phyloP scores from a whole-genome alignment of 2,888 invertebrate genomes.

The Dynastes maya region DNA sequence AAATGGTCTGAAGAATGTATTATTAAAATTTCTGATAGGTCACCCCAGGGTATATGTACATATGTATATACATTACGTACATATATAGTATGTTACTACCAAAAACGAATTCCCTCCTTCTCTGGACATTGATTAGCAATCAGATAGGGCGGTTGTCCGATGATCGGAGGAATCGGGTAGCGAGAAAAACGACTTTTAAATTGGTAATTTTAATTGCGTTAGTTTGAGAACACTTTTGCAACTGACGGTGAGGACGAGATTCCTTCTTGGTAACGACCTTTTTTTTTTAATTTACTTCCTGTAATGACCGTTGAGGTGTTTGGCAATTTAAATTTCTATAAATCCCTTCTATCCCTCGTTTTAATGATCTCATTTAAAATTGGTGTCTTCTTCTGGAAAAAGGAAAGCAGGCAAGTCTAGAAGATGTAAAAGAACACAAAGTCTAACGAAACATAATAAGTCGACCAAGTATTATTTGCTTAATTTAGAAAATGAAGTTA shows the following conservation, averaged over 20 bases:
- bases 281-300: not conserved
- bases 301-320: not conserved
- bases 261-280: not conserved
- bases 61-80: no score
- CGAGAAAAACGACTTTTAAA: no score
- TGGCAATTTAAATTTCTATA: not conserved
- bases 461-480: no score
- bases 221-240: not conserved
- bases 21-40: no score
- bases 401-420: not conserved
- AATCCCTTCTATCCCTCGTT: not conserved
- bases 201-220: slow-evolving; percentile 6
- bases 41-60: no score
- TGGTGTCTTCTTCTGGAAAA: not conserved
- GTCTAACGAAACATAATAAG: no score
- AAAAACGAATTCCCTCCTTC: not conserved
- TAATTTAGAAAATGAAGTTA: no score
- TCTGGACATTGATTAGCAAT: not conserved
- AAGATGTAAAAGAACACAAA: no score
- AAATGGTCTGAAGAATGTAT: no score
- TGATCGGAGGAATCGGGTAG: not conserved
- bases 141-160: not conserved
- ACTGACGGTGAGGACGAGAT: not conserved
- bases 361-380: not conserved
- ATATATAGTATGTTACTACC: no score